Evolutionary conservation across 2,888 invertebrate genomes (phyloP).

Genomic region (Eristalinus sepulchralis): DNA sequence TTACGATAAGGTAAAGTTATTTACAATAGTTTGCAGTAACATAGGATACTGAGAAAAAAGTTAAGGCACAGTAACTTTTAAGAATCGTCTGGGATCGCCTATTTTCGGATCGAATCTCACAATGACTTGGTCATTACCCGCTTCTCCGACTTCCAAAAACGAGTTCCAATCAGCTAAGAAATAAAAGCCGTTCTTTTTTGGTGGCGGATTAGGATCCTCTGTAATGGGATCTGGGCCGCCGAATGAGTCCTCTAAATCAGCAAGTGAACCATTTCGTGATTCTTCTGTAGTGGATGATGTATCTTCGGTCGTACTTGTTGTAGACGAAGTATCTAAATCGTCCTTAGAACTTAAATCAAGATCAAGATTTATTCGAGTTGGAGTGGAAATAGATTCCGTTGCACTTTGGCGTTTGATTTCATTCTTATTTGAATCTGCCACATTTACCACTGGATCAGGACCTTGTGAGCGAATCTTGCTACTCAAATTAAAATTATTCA

Average conservation of each 20-base stretch:
- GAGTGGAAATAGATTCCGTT: conserved; percentile 72
- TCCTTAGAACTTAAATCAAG: conserved; percentile 72
- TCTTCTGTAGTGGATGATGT: conserved; percentile 77
- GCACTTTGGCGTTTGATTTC: conserved; percentile 82
- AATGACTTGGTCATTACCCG: conserved; percentile 87
- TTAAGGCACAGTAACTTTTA: conserved; percentile 88
- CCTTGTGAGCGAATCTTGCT: conserved; percentile 77
- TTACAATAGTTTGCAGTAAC: conserved; percentile 37
- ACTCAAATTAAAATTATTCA: conserved; percentile 77
- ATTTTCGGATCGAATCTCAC: conserved; percentile 90
- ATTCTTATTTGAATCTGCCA: conserved; percentile 79
- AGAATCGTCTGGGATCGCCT: conserved; percentile 90
- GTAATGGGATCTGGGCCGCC: conserved; percentile 84
- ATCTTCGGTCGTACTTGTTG: conserved; percentile 60
- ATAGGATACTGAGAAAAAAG: not conserved
- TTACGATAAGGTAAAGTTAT: conserved; percentile 29
- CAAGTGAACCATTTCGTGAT: conserved; percentile 77
- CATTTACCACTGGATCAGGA: conserved; percentile 80
- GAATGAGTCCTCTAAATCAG: conserved; percentile 89
- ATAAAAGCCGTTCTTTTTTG: conserved; percentile 89
- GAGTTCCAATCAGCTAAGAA: conserved; percentile 93
- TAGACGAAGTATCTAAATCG: conserved; percentile 53
- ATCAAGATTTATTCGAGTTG: conserved; percentile 75
- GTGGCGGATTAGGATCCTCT: conserved; percentile 85
- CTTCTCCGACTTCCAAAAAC: conserved; percentile 90